Conservation (phyloP, 1,140 invertebrate genomes). For the Aphelenchoides besseyi region DNA sequence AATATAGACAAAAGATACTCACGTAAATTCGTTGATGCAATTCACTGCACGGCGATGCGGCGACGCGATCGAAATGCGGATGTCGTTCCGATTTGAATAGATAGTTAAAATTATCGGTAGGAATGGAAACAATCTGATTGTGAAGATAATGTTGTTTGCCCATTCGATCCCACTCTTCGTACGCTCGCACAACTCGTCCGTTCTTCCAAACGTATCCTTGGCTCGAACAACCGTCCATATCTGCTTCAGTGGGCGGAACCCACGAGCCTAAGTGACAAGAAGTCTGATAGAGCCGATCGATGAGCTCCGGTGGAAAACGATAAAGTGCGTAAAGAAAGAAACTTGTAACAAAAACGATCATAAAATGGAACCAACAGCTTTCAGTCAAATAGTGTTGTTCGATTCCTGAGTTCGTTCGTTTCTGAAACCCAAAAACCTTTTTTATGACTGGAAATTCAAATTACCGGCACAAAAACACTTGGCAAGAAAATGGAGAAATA, state of each 20-base stretch:
- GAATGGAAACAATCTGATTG: conserved; percentile 15
- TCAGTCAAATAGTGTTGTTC: conserved; percentile 78
- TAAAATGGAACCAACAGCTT: conserved; percentile 76
- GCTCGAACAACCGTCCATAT: not conserved
- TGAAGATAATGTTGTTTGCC: not conserved
- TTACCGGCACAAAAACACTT: conserved; percentile 79
- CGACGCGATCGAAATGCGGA: conserved; percentile 19
- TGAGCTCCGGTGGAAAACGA: conserved; percentile 74
- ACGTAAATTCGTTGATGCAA: conserved; percentile 81
- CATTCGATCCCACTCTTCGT: not conserved
- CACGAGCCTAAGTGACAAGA: conserved; percentile 82
- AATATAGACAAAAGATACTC: conserved; percentile 52
- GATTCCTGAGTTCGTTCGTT: conserved; percentile 57
- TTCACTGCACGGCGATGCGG: conserved; percentile 68
- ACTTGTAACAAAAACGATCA: conserved; percentile 77
- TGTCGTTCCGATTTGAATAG: conserved; percentile 9
- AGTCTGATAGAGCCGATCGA: conserved; percentile 81
- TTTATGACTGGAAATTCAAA: conserved; percentile 28
- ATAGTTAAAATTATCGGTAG: not conserved
- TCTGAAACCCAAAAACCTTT: no score
- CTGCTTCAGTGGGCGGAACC: conserved; percentile 25
- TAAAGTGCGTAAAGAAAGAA: conserved; percentile 79
- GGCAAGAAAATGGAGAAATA: conserved; percentile 88
- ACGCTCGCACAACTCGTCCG: not conserved
- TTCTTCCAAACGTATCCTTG: not conserved